phyloP scores from a whole-genome alignment of 1,140 invertebrate genomes.

The Lepidurus packardi region DNA sequence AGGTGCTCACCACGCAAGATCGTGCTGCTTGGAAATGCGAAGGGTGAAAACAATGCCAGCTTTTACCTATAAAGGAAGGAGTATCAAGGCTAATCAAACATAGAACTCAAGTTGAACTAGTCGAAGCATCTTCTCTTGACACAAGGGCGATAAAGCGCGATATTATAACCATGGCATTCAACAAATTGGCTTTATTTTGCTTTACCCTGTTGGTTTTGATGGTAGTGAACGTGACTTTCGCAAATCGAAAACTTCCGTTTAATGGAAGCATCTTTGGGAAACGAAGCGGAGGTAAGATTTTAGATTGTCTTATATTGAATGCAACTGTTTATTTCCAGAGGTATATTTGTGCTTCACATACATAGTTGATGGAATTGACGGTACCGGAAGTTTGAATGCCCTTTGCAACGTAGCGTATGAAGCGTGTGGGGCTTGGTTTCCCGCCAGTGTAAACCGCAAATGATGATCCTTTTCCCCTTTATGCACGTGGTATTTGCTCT shows the following conservation, averaged over 20 bases:
- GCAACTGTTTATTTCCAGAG: neutral
- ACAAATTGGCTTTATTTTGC: neutral
- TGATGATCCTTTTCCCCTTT: neutral
- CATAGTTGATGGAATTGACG: neutral
- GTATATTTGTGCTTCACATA: neutral
- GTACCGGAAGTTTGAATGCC: neutral
- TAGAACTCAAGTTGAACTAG: neutral
- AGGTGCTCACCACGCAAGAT: neutral
- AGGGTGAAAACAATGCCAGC: neutral
- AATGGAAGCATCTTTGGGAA: neutral
- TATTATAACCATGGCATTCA: neutral
- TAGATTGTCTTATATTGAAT: neutral
- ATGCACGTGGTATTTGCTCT: neutral
- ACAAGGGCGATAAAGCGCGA: neutral
- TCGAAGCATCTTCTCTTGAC: neutral
- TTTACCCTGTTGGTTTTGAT: neutral
- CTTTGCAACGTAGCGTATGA: neutral
- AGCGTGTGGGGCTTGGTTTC: neutral
- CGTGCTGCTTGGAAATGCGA: neutral
- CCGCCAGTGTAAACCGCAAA: neutral
- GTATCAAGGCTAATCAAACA: neutral
- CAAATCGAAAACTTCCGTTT: slow-evolving; percentile 10
- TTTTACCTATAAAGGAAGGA: neutral
- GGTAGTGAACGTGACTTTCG: neutral
- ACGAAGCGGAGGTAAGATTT: neutral